A percentile compares a stretch with the other conserved stretches of the same genome.
phyloP scores from a whole-genome alignment of 2,797 vertebrate species.

The Helostoma temminkii region DNA sequence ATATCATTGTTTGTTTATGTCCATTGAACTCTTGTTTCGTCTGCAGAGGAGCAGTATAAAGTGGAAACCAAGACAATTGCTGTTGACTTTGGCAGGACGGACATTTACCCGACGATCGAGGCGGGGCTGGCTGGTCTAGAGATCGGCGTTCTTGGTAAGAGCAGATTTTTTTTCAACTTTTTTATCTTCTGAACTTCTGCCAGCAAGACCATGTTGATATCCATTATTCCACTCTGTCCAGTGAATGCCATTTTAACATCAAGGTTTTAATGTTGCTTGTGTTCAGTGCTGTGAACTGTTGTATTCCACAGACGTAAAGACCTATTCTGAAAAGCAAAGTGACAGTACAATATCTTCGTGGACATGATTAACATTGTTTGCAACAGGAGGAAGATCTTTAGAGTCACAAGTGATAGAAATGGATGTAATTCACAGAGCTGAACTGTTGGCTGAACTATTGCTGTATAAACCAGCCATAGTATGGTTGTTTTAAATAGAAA shows the following conservation, averaged over 20 bases:
- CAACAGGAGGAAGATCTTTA: background rate
- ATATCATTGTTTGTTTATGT: background rate
- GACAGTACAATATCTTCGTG: background rate
- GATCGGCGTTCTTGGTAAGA: conserved; percentile 93
- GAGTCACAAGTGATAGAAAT: background rate
- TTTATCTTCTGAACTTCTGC: no score
- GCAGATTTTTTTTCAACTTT: background rate
- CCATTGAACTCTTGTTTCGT: conserved; percentile 7
- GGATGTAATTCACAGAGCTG: background rate
- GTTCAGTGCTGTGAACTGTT: background rate
- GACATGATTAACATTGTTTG: background rate
- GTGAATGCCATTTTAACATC: no score
- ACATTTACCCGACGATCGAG: conserved; percentile 91
- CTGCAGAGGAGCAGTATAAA: conserved; percentile 86
- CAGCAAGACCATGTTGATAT: no score
- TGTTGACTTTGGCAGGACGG: conserved; percentile 88
- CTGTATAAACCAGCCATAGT: background rate
- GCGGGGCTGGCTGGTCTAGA: conserved; percentile 87
- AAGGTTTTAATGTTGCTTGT: background rate
- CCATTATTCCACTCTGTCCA: no score
- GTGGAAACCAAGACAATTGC: conserved; percentile 92
- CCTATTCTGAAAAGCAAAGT: background rate
- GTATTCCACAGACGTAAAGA: background rate
- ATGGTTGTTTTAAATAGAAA: background rate
- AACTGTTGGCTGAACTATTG: background rate